A percentile compares a stretch with the other conserved stretches of the same genome.
Conservation (phyloP, 53 echinoderm and acorn worm species). For the Stichopus horrens region DNA sequence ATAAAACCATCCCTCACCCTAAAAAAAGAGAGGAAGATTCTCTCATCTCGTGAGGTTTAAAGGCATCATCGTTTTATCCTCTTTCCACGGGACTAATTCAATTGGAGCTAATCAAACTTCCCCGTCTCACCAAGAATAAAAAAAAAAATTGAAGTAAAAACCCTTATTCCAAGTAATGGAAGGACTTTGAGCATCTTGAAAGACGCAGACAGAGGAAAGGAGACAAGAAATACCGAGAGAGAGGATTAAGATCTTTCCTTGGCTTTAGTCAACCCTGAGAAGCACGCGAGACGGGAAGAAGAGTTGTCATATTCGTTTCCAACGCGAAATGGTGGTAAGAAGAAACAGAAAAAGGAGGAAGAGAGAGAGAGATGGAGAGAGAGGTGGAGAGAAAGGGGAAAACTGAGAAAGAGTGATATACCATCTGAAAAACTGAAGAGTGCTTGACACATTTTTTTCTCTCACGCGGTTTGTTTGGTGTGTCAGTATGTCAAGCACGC, state of each 20-base stretch:
- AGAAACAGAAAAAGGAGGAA: not conserved
- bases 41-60: slow-evolving; percentile 28
- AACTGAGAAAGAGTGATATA: not conserved
- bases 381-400: no score
- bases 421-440: not conserved
- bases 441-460: slow-evolving; percentile 24
- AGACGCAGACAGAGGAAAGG: not conserved
- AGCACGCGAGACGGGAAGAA: not conserved
- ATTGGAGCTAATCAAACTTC: slow-evolving; percentile 29
- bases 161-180: slow-evolving; percentile 15
- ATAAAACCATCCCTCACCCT: not conserved
- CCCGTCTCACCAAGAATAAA: not conserved
- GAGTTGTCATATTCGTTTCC: not conserved
- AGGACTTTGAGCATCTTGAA: not conserved
- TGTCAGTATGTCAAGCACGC: slow-evolving; percentile 30
- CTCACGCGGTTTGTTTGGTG: not conserved
- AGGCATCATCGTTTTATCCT: slow-evolving; percentile 5
- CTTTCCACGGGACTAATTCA: slow-evolving; percentile 29
- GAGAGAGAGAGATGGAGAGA: not conserved
- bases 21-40: not conserved
- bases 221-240: not conserved
- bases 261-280: not conserved
- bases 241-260: not conserved
- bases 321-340: not conserved
- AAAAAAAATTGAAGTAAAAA: not conserved